Evolutionary conservation across 2,113 vertebrate species (phyloP).

Genomic region (Hyla sarda): DNA sequence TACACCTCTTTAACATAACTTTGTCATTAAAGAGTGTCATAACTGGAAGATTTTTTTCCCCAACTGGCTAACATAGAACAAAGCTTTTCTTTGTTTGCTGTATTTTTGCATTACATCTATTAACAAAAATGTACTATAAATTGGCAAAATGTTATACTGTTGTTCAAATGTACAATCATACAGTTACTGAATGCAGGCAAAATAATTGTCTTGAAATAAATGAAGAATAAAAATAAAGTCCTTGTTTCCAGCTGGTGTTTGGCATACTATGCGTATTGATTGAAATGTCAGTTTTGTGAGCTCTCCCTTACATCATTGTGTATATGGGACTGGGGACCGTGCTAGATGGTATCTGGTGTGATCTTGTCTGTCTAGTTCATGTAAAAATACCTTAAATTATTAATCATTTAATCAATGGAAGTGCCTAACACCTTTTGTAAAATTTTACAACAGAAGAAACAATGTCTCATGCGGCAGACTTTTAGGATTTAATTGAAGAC

Average conservation of each 20-base stretch:
- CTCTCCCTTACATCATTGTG: constrained; percentile 33
- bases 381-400: constrained; percentile 53
- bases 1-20: no score
- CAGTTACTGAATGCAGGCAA: not conserved
- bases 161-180: no score
- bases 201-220: not conserved
- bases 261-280: constrained; percentile 44
- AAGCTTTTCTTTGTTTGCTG: no score
- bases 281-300: constrained; percentile 51
- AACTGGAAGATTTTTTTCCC: no score
- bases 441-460: constrained; percentile 49
- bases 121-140: not conserved
- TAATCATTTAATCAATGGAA: constrained; percentile 52
- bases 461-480: constrained; percentile 16
- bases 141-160: not conserved
- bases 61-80: no score
- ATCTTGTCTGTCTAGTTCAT: constrained; percentile 54
- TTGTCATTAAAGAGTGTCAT: no score
- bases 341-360: constrained; percentile 46
- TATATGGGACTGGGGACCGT: constrained; percentile 11
- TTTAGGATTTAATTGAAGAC: constrained; percentile 22
- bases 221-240: not conserved
- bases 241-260: constrained; percentile 33
- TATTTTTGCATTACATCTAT: no score
- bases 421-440: constrained; percentile 46